Evolutionary conservation across 1,140 invertebrate species (phyloP), one percentile per base, ranked within the genome.

Genomic region (Zaprionus inermis): DNA sequence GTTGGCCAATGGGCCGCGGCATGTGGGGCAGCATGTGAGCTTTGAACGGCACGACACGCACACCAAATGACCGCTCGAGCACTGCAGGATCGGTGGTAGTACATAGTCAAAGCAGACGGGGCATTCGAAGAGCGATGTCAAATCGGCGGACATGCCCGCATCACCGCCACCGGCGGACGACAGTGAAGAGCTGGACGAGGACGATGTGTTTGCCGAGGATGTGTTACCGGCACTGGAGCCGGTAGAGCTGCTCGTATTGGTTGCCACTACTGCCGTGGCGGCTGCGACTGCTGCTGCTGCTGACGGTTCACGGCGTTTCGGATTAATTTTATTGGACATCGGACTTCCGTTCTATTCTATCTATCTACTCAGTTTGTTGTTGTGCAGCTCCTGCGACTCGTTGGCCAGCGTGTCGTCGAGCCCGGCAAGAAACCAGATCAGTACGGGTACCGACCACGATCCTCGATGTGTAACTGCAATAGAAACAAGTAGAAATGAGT

Each of bases 101-200:
- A 99, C 99, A 95, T 99, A 99, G 93, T 99, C 99, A 93, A 99
- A 99, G 93, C 99, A 99, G 57, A 99, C 99, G 11, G 99, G 99
- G 93, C 99, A 99, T 93, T 99, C 99, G 93, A 99, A 99, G 18
- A 99, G 94, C 68, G 97, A 98, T 38, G 98, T 98, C 86, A 99
- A 93, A 92, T 99, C 98, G 77, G 97, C 95, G 34, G 96, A 96
- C 93, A 95, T 94, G 74, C 94, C 94, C 70, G 93, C 91, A 91
- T 92, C 91, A 84, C 90, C 91, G 76, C 91, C 91, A 61, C 90
- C 90, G 68, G 90, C 90, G 76, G 90, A 92, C 67, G 91, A 92
- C 66, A 91, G 60, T 55, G 91, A 92, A 10, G 91, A 92, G 61
- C 89, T 92, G 68, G 90, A 92, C 44, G 91, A 92, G 18, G 91